Evolutionary conservation across 2,888 invertebrate species (phyloP).

Genomic region (Philonicus albiceps): DNA sequence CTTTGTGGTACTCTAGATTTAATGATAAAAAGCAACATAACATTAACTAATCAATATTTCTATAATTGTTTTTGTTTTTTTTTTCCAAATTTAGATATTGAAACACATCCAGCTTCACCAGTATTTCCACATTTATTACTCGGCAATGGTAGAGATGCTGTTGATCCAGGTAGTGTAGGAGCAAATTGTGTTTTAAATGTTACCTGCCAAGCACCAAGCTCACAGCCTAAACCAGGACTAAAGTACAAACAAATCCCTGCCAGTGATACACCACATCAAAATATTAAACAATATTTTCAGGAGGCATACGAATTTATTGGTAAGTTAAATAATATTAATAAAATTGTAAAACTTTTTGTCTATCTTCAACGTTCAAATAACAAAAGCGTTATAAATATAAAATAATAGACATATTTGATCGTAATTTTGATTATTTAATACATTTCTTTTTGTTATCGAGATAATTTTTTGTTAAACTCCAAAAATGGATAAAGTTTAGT

Average conservation of each 20-base stretch:
- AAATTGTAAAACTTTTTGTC: not conserved
- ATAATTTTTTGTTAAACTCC: not conserved
- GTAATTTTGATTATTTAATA: not conserved
- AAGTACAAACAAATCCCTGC: constrained; percentile 82
- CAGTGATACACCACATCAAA: constrained; percentile 83
- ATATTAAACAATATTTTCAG: constrained; percentile 87
- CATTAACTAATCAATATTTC: not conserved
- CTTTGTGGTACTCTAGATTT: too few species aligned
- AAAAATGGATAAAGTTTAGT: not conserved
- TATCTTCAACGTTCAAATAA: not conserved
- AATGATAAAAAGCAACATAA: too few species aligned
- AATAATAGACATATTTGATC: not conserved
- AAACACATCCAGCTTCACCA: constrained; percentile 78
- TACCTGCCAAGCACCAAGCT: constrained; percentile 74
- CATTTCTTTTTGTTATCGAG: not conserved
- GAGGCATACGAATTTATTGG: constrained; percentile 87
- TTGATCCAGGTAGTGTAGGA: constrained; percentile 74
- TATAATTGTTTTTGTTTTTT: not conserved
- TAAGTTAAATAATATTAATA: constrained; percentile 63
- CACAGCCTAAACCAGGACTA: constrained; percentile 70
- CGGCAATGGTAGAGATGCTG: constrained; percentile 83
- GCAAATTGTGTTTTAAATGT: constrained; percentile 83
- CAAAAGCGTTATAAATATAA: not conserved
- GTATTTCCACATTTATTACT: constrained; percentile 82
- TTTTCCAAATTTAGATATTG: constrained; percentile 66